Base-by-base conservation (phyloP, 2,113 vertebrate species). In the Sinosuthora webbiana region DNA sequence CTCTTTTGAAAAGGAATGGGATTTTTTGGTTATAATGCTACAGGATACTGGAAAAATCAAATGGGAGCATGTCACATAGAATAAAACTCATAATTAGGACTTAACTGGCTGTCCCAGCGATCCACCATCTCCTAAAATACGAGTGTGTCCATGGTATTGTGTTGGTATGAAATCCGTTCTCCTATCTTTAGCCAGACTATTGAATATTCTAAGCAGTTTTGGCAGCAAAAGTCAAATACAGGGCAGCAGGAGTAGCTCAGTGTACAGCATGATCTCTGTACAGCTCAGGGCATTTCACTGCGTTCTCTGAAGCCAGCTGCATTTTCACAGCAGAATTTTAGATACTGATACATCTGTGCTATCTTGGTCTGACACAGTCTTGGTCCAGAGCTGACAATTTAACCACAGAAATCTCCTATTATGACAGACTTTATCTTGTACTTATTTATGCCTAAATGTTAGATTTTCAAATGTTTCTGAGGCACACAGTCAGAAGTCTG, bases 11-110 rank as follows among this genome's bases (percentile, higher is more conserved):
- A 85, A 91, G 17, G 22, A 91, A 82, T 49, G 16, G 5, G 7
- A 23, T 50, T 87, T 84, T 84, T 67, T 55, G 9, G 22, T 59
- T 83, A 41, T 62, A 77, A 33, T 62, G n/a, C 70, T 78, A 33
- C 15, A 45, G 31, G 60, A 59, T 83, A 86, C 25, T 71, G 44
- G 56, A 74, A 88, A 68, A 86, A 93, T 75, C 44, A 86, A 92
- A 92, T 52, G 73, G 85, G 93, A 95, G n/a, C 13, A 5, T 87
- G 91, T 70, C 84, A 77, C 59, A n/a, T 27, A 33, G 64, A 83
- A 94, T 94, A 77, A 87, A 75, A 44, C 35, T 87, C 69, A 47
- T 94, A 83, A 91, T 96, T 93, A 93, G 52, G 71, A 25, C 47
- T 73, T 62, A 91, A 45, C 15, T 42, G 52, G 56, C 67, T 44